phyloP scores from a whole-genome alignment of 2,888 invertebrate species.

The Panorpa germanica region DNA sequence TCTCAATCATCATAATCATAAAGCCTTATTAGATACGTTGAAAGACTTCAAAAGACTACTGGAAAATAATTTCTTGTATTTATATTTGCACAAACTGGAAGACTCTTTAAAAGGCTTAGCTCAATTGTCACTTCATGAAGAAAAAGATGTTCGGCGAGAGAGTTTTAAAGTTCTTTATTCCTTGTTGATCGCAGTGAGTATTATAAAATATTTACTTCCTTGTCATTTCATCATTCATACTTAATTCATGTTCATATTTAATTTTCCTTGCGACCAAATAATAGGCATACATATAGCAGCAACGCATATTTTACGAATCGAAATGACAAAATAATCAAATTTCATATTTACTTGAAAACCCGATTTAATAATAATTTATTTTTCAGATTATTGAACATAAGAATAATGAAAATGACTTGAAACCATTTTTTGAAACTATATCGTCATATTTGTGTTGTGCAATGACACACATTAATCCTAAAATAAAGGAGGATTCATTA shows the following conservation, averaged over 20 bases:
- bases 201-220: too few species aligned
- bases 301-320: too few species aligned
- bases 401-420: constrained; percentile 26
- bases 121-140: constrained; percentile 51
- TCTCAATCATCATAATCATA: constrained; percentile 55
- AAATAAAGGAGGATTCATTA: constrained; percentile 70
- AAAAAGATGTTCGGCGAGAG: constrained; percentile 31
- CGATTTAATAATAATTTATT: too few species aligned
- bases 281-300: too few species aligned
- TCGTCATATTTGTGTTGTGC: constrained; percentile 69
- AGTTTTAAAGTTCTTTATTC: constrained; percentile 27
- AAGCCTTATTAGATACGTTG: constrained; percentile 43
- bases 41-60: too few species aligned
- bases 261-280: too few species aligned
- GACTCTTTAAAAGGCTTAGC: constrained; percentile 45
- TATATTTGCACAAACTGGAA: constrained; percentile 26
- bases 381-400: constrained; percentile 15
- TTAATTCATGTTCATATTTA: too few species aligned
- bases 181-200: too few species aligned
- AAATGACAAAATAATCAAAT: background rate
- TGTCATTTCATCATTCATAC: too few species aligned
- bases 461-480: constrained; percentile 71
- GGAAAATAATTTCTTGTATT: constrained; percentile 14
- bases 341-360: constrained; percentile 1
- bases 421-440: constrained; percentile 59